Percentiles rank a stretch among this genome's conserved stretches.
Evolutionary conservation across 1,140 invertebrate species (phyloP).

Genomic region (Apis cerana): DNA sequence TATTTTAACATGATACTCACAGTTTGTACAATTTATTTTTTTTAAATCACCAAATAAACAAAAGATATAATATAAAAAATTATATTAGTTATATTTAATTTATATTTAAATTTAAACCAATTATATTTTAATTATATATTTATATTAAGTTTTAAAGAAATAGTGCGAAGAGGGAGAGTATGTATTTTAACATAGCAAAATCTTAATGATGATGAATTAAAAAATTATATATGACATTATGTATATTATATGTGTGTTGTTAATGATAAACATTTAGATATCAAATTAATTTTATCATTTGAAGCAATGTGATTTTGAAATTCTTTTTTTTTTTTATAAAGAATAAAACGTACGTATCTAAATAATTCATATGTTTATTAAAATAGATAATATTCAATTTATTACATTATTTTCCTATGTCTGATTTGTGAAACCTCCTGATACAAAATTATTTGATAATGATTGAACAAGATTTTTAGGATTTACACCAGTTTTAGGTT

Average conservation of each 20-base stretch:
- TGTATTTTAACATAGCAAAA: background rate
- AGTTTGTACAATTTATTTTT: background rate
- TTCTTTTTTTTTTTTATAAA: background rate
- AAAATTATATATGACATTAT: background rate
- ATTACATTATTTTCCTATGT: conserved; percentile 42
- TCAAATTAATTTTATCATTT: background rate
- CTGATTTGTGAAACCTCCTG: conserved; percentile 69
- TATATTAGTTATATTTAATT: background rate
- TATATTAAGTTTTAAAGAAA: background rate
- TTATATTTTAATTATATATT: background rate
- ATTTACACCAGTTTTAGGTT: conserved; percentile 63
- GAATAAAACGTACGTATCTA: background rate
- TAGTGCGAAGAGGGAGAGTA: background rate
- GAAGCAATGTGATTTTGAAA: background rate
- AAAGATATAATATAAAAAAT: no score
- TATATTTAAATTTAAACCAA: conserved; percentile 4
- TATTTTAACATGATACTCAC: background rate
- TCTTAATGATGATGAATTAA: background rate
- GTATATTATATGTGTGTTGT: background rate
- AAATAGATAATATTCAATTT: conserved; percentile 25
- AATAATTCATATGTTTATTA: conserved; percentile 13
- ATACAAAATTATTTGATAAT: conserved; percentile 73
- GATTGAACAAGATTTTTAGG: conserved; percentile 55
- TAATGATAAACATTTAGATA: background rate
- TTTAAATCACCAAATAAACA: no score